Percentiles rank a stretch among this genome's conserved stretches.
These are phyloP conservation scores for Nymphicus hollandicus DNA, from an alignment of 2,113 vertebrate genomes.

Conservation along the genomic window DNA sequence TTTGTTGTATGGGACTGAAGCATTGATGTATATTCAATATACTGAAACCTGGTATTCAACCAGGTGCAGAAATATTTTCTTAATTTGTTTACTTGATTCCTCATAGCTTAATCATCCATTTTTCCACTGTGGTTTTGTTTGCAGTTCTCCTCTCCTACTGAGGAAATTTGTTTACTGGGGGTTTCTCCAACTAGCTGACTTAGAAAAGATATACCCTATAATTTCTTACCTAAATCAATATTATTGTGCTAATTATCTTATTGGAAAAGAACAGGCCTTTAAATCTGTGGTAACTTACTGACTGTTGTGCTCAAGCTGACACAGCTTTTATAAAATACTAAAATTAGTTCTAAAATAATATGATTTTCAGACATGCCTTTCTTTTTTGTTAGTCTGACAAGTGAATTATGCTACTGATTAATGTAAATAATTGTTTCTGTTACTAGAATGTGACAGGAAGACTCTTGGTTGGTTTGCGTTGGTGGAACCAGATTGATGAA, in stretches of 20 bases:
- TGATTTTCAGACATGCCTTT: background rate
- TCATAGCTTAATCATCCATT: background rate
- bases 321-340: background rate
- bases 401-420: background rate
- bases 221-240: background rate
- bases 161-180: background rate
- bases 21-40: background rate
- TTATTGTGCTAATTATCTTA: background rate
- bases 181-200: background rate
- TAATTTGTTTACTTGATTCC: background rate
- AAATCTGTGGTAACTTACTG: background rate
- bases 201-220: background rate
- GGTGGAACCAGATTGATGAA: slow-evolving; percentile 92
- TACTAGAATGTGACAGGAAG: slow-evolving; percentile 84
- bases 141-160: background rate
- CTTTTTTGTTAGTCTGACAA: background rate
- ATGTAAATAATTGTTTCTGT: slow-evolving; percentile 30
- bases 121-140: background rate
- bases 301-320: background rate
- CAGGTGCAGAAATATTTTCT: background rate
- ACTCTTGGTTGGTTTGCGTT: slow-evolving; percentile 85
- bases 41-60: background rate
- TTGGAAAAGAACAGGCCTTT: background rate
- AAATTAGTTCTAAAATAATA: background rate
- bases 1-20: background rate